These are phyloP conservation scores for Panagrolaimus sp. DNA, from an alignment of 1,140 invertebrate species.

Conservation along the genomic window DNA sequence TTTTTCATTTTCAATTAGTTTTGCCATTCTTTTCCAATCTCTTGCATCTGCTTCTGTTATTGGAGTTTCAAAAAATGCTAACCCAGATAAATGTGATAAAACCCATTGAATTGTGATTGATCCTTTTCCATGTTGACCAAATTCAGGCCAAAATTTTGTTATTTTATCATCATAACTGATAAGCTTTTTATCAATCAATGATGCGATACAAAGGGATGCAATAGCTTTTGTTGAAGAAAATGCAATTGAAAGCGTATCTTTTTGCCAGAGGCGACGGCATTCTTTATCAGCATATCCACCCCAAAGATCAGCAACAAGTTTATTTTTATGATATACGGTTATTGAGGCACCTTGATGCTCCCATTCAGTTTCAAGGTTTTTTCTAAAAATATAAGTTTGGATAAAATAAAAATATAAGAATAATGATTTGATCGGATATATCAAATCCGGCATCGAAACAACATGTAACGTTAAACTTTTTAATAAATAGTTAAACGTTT, in stretches of 20 bases:
- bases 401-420: background rate
- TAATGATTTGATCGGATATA: no score
- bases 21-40: constrained; percentile 28
- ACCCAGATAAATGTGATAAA: constrained; percentile 59
- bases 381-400: constrained; percentile 28
- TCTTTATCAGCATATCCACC: constrained; percentile 60
- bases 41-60: constrained; percentile 37
- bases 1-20: constrained; percentile 39
- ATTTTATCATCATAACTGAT: constrained; percentile 60
- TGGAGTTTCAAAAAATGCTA: constrained; percentile 39
- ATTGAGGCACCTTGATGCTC: constrained; percentile 56
- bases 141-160: constrained; percentile 61
- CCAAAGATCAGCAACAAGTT: constrained; percentile 60
- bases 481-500: no score
- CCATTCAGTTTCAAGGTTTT: constrained; percentile 46
- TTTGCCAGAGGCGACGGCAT: constrained; percentile 33
- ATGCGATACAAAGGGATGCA: constrained; percentile 54
- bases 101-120: constrained; percentile 61
- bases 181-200: constrained; percentile 58
- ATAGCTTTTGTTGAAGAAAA: constrained; percentile 55
- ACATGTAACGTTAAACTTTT: no score
- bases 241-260: constrained; percentile 42
- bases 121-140: constrained; percentile 60
- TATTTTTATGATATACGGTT: constrained; percentile 51
- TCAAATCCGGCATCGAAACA: no score